Evolutionary conservation across 2,888 invertebrate species (phyloP), one percentile per base, ranked within the genome.

Genomic region (Sialis lutaria): DNA sequence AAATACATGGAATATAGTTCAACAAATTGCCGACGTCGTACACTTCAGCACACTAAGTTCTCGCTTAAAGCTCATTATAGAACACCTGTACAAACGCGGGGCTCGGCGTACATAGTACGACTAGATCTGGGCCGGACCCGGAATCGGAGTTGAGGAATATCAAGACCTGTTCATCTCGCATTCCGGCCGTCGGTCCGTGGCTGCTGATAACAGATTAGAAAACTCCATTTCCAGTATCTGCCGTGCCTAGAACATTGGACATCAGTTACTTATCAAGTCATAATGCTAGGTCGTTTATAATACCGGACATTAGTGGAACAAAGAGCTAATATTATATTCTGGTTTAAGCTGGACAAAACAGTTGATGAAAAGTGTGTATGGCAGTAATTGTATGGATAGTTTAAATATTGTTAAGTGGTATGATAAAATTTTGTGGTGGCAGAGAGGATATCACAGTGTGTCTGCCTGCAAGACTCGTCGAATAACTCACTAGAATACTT

Each of bases 181-280:
- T 51, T 73, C 71, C 46, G 67, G 72, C 55, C 84, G 69, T 59
- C 87, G 79, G 63, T 92, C 92, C 50, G 92, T 91, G 58, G 86
- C 89, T 53, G 76, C 70, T 57, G 82, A 77, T 55, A 95, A 68
- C 57, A 96, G 73, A 65, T 82, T 88, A 60, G 78, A 77, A 67
- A 93, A 95, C 70, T 96, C 96, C 67, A 85, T 71, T 63, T 95
- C 93, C 60, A 96, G 73, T 59, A 83, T 72, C 68, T 93, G 91
- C 52, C 95, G 80, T 59, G 88, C 89, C 93, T 93, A 64, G 1
- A 65, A 40, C 10, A 39, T 34, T 34, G 33, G n/a, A 44, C 8
- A 42, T 42, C 5, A 5, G 4, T 42, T 22, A 22, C 22, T 22
- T 22, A 22, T 2, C 22, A 22, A 22, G 22, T 4, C 22, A 22